Percentiles rank a stretch among this genome's conserved stretches.
Evolutionary conservation across 1,140 invertebrate genomes (phyloP).

Genomic region (Apis dorsata): DNA sequence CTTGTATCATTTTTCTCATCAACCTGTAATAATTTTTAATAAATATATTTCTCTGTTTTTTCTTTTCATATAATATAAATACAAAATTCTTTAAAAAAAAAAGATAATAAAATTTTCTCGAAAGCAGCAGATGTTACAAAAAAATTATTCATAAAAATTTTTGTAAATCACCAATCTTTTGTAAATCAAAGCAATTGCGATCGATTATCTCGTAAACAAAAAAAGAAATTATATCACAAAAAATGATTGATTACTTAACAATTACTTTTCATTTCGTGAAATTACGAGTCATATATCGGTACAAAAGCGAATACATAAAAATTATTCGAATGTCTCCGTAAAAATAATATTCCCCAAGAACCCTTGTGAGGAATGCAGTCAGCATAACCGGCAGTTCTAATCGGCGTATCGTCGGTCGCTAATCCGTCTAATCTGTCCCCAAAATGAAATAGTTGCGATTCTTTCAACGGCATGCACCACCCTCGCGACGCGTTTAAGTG

Average conservation of each 20-base stretch:
- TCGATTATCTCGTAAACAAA: too few species aligned
- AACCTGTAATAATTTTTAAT: not conserved
- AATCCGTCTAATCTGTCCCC: constrained; percentile 69
- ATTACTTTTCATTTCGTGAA: not conserved
- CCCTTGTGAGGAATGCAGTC: constrained; percentile 24
- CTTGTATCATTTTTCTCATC: not conserved
- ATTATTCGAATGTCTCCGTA: constrained; percentile 5
- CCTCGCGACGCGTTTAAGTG: constrained; percentile 48
- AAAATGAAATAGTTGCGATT: constrained; percentile 70
- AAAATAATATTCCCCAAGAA: constrained; percentile 54
- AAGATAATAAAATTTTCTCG: too few species aligned
- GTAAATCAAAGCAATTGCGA: too few species aligned
- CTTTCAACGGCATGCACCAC: constrained; percentile 50
- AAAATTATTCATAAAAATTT: too few species aligned
- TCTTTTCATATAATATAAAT: too few species aligned
- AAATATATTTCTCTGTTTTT: not conserved
- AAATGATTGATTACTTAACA: not conserved
- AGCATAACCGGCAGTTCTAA: constrained; percentile 44
- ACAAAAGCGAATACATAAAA: not conserved
- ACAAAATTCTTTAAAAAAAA: too few species aligned
- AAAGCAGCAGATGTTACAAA: too few species aligned
- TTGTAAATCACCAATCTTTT: too few species aligned
- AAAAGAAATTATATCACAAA: not conserved
- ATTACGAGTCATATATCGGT: not conserved
- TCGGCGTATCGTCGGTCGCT: constrained; percentile 57